These are phyloP conservation scores for Chrysotoxum bicinctum DNA, from an alignment of 2,888 invertebrate species.

Conservation along the genomic window DNA sequence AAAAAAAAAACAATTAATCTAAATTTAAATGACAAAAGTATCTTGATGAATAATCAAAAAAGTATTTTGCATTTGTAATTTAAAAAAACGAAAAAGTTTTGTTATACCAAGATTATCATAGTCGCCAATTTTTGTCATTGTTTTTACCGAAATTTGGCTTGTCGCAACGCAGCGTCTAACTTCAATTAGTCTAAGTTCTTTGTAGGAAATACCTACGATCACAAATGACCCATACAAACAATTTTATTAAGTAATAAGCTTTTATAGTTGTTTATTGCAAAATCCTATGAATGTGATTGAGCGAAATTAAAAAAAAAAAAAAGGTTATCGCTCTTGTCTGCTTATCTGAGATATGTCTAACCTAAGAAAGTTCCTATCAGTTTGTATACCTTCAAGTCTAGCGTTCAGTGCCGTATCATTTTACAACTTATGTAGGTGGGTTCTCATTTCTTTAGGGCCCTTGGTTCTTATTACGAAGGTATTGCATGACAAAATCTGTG, in stretches of 20 bases:
- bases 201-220: conserved; percentile 5
- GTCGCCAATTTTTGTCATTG: conserved; percentile 78
- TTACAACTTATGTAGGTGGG: background rate
- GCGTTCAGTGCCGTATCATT: background rate
- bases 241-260: conserved; percentile 42
- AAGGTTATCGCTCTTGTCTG: conserved; percentile 37
- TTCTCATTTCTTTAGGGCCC: background rate
- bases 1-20: conserved; percentile 14
- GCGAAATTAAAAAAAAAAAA: background rate
- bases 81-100: background rate
- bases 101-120: conserved; percentile 79
- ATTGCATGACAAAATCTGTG: background rate
- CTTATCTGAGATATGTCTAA: conserved; percentile 30
- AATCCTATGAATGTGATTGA: background rate
- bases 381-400: background rate
- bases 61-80: background rate
- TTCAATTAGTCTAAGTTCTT: background rate
- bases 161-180: background rate
- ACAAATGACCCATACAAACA: conserved; percentile 39
- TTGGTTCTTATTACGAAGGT: background rate
- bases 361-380: background rate
- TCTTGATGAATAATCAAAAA: background rate
- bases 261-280: conserved; percentile 17
- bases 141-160: background rate
- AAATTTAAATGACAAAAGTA: background rate